Base-by-base conservation (phyloP, 2,797 vertebrate species). In the Tangara arthus region DNA sequence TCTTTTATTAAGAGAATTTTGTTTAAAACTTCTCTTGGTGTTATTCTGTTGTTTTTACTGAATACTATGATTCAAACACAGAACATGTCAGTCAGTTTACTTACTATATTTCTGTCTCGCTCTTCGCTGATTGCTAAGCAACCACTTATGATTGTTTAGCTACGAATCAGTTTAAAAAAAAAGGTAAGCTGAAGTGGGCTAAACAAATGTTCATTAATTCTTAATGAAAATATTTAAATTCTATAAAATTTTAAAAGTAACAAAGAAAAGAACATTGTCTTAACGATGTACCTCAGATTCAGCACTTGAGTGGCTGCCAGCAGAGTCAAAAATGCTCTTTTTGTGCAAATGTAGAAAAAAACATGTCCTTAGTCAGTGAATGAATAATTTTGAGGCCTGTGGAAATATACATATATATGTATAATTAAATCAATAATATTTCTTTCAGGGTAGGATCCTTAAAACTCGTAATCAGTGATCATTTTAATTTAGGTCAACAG, bases 71-170 rank as follows among this genome's bases (percentile, higher is more conserved):
- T 91, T 95, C 88, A 94, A 89, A 73, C 55, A 41, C 52, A 50
- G 75, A 78, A 87, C 23, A 90, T 82, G 77, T 84, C 92, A 94
- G 66, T 94, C 94, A 88, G 77, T 96, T 92, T 97, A 61, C 89
- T 96, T 87, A 95, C 39, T 94, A 12, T 80, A 95, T 96, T 95
- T 97, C 91, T 92, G 79, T 81, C 47, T 93, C 24, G 11, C 95
- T 97, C 59, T 64, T 95, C 81, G 59, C 89, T 82, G 91, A 97
- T 96, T 97, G 88, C 95, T 96, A 91, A 97, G 92, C 93, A 97
- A 96, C 96, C 88, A 66, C 50, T 96, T 95, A 80, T 52, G 66
- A 47, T 84, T 92, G 82, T 93, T 84, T 80, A 63, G 60, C 80
- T 95, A 69, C 18, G 87, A 91, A 73, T 95, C 56, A 88, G 44